Evolutionary conservation across 2,113 vertebrate species (phyloP).

Genomic region (Proteles cristata): DNA sequence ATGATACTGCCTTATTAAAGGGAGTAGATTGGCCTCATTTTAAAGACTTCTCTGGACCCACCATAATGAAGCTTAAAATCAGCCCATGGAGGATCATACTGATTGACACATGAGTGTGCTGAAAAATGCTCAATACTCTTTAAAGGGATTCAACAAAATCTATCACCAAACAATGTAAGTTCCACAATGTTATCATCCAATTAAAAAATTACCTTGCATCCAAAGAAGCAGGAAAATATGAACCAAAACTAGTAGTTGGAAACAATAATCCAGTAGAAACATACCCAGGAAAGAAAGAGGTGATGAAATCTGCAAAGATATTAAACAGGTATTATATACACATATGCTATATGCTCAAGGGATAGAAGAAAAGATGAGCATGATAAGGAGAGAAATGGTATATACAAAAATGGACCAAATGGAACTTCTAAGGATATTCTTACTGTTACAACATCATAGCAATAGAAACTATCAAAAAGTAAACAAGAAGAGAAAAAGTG

Average conservation of each 20-base stretch:
- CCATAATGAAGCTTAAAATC: background rate
- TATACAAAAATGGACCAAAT: background rate
- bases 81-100: background rate
- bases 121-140: background rate
- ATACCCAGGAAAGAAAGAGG: background rate
- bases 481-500: background rate
- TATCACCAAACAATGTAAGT: background rate
- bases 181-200: background rate
- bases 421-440: background rate
- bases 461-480: background rate
- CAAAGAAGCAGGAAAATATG: background rate
- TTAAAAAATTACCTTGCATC: background rate
- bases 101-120: background rate
- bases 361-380: background rate
- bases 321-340: background rate
- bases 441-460: background rate
- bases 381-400: background rate
- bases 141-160: background rate
- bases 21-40: background rate
- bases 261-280: background rate
- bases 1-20: background rate
- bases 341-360: background rate
- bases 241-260: background rate
- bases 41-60: background rate
- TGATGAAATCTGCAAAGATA: background rate